phyloP scores from a whole-genome alignment of 2,113 vertebrate species.

The Morphnarchus princeps region DNA sequence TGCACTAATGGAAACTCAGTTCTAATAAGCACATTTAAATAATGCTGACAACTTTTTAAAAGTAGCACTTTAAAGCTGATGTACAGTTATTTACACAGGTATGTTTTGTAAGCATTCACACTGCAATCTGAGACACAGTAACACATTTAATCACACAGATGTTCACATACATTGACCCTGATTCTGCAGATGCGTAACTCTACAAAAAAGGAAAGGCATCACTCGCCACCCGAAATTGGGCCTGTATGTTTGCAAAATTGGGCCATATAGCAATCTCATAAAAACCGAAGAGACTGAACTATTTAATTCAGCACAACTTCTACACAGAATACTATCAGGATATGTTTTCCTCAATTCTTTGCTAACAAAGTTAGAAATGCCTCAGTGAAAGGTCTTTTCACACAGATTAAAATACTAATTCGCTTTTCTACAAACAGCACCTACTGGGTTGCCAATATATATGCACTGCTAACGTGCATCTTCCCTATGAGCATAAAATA shows the following conservation, averaged over 20 bases:
- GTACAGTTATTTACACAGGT: neutral
- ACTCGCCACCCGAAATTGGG: neutral
- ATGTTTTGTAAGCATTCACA: neutral
- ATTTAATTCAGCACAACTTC: neutral
- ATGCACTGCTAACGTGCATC: neutral
- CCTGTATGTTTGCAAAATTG: neutral
- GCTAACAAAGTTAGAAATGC: neutral
- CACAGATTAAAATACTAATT: neutral
- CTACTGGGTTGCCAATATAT: rapidly evolving
- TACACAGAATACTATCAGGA: neutral
- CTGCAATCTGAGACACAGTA: neutral
- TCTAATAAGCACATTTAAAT: neutral
- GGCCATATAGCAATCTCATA: neutral
- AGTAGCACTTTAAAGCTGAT: neutral
- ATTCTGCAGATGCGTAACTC: neutral
- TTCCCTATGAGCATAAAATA: neutral
- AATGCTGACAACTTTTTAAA: neutral
- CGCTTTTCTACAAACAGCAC: neutral
- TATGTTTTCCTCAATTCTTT: neutral
- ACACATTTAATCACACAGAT: neutral
- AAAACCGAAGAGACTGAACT: neutral
- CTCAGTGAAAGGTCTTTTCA: neutral
- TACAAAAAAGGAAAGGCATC: neutral
- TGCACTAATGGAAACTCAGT: neutral
- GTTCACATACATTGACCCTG: neutral